Percentiles rank a stretch among this genome's conserved stretches.
These are phyloP conservation scores for Oreonectes daqikongensis DNA, from an alignment of 2,797 vertebrate species.

Conservation along the genomic window DNA sequence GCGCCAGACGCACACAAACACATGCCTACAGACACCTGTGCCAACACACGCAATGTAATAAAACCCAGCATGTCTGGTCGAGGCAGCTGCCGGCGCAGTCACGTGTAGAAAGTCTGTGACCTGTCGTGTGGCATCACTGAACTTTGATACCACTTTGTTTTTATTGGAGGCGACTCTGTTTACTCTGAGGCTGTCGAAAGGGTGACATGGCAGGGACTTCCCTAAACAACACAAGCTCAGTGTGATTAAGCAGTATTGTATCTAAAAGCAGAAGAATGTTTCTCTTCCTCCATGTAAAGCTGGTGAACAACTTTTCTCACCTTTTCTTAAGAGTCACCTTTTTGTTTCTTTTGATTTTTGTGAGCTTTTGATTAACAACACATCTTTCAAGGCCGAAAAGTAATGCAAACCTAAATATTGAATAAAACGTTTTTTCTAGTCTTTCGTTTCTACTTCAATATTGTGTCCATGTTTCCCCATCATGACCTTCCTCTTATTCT, in stretches of 20 bases:
- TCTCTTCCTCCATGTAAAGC: slow-evolving; percentile 30
- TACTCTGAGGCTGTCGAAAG: slow-evolving; percentile 40
- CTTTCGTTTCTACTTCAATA: not conserved
- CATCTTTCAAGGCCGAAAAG: not conserved
- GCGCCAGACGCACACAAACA: not conserved
- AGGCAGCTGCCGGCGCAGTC: slow-evolving; percentile 32
- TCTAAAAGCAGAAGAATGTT: not conserved
- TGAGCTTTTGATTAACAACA: too few species aligned
- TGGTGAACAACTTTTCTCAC: too few species aligned
- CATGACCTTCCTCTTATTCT: slow-evolving; percentile 14
- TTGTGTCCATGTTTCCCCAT: not conserved
- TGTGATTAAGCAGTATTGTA: slow-evolving; percentile 7
- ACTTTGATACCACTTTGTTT: slow-evolving; percentile 44
- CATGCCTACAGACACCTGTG: slow-evolving; percentile 11
- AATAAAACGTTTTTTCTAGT: too few species aligned
- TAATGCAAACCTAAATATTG: too few species aligned
- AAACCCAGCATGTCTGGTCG: slow-evolving; percentile 5
- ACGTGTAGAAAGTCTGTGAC: slow-evolving; percentile 18
- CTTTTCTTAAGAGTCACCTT: not conserved
- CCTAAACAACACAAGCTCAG: slow-evolving; percentile 50
- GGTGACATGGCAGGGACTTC: slow-evolving; percentile 50
- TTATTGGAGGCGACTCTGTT: slow-evolving; percentile 48
- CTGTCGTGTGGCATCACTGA: slow-evolving; percentile 38
- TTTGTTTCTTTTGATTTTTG: too few species aligned
- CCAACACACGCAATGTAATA: slow-evolving; percentile 28